Base-by-base conservation (phyloP, 2,113 vertebrate species). In the Lepus americanus region DNA sequence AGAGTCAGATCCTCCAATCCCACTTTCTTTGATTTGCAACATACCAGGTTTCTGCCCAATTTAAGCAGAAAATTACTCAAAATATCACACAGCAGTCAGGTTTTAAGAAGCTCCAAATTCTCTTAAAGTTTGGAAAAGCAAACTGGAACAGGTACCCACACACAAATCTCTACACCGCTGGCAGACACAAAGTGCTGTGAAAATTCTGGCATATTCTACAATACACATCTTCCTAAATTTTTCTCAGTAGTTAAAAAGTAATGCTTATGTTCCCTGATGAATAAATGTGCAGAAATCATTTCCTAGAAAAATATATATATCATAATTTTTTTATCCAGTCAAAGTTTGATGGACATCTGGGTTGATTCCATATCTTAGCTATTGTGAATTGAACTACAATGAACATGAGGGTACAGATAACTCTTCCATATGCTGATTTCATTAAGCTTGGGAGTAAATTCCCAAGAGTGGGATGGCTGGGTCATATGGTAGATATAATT, bases 1-100 rank as follows among this genome's bases (percentile, higher is more conserved):
- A 84, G 80, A 74, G 83, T 78, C 53, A 72, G 64, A 39, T 14
- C 55, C 25, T 87, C 39, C 36, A 14, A 59, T 17, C 20, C 73
- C 2, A 0, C 7, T 90, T 61, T 72, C 69, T 85, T 64, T 81
- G 70, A 90, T 80, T 92, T 67, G 73, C 59, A 84, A 14, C 31
- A 81, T 90, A 22, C 33, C 74, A 82, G 19, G 13, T 20, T 84
- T 81, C 69, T 13, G 51, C 19, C 11, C 19, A 81, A 78, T 90
- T 85, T 95, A 83, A 94, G 22, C n/a, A 90, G 36, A 81, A 63
- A 78, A 49, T 73, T 8, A 44, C 49, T 96, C 33, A 66, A 79
- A 94, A 63, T 72, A 63, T 31, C 16, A 66, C 84, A 67, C 53
- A 96, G 49, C 17, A 66, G 61, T 79, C 25, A 85, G 11, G 27